Conservation (phyloP, 2,888 invertebrate genomes). For the Epinotia brunnichana region DNA sequence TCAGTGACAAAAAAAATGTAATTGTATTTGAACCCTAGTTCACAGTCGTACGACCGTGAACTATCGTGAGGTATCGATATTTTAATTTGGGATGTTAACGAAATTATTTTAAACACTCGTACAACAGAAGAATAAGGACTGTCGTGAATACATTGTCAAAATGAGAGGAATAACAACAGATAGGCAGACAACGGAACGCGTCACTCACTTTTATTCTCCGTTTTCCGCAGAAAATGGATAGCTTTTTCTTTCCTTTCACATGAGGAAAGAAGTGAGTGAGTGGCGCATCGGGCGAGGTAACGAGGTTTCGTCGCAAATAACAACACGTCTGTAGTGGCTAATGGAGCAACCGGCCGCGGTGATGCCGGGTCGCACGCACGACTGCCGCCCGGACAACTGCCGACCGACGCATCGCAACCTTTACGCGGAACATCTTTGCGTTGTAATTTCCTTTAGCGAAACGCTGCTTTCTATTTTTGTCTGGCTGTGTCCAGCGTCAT, state of each 20-base stretch:
- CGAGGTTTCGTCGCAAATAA: constrained; percentile 67
- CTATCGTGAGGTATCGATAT: too few relatives aligned
- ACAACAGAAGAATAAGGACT: not conserved
- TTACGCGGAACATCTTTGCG: constrained; percentile 11
- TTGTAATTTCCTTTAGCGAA: constrained; percentile 21
- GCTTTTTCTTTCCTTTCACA: constrained; percentile 56
- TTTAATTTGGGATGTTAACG: not conserved
- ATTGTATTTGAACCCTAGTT: too few relatives aligned
- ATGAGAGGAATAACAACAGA: constrained; percentile 9
- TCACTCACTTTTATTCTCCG: constrained; percentile 35
- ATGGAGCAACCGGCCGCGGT: constrained; percentile 51
- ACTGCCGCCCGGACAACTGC: constrained; percentile 11
- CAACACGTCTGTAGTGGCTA: constrained; percentile 64
- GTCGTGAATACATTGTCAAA: constrained; percentile 25
- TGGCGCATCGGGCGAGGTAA: constrained; percentile 62
- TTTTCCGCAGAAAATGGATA: constrained; percentile 55
- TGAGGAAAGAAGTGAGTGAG: constrained; percentile 54
- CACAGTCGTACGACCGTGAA: too few relatives aligned
- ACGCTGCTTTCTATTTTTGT: not conserved
- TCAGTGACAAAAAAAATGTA: too few relatives aligned
- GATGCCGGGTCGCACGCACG: constrained; percentile 43
- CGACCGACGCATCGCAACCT: constrained; percentile 7
- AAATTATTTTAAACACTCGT: not conserved
- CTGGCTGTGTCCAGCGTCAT: not conserved
- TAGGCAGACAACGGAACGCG: constrained; percentile 24